Evolutionary conservation across 64 coral and sea anemone genomes (phyloP).

Genomic region (Platygyra sinensis): DNA sequence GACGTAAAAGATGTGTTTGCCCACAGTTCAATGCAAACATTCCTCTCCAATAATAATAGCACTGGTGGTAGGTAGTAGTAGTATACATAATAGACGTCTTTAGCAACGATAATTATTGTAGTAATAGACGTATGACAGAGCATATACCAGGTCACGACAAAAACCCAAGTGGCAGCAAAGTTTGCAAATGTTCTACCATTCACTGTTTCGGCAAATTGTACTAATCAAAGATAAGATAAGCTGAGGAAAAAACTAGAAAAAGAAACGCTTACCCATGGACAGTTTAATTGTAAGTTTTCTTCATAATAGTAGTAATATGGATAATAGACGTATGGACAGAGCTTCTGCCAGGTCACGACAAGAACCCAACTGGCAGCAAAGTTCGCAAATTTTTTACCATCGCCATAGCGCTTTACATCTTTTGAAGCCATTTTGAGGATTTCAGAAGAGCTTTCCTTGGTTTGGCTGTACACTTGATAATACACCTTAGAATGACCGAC

Average conservation of each 20-base stretch:
- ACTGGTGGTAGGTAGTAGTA: not conserved
- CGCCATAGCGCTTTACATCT: not conserved
- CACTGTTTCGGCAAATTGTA: too few relatives aligned
- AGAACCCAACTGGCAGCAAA: not conserved
- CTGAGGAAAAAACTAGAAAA: too few relatives aligned
- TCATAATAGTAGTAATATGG: not conserved
- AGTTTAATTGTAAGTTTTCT: not conserved
- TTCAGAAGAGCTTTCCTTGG: not conserved
- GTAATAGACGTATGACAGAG: not conserved
- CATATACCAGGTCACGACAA: not conserved
- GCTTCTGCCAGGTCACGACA: not conserved
- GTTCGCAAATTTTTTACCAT: not conserved
- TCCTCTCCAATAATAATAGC: too few relatives aligned
- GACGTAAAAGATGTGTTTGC: too few relatives aligned
- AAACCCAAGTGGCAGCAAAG: not conserved
- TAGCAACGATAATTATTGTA: not conserved
- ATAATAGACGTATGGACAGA: not conserved
- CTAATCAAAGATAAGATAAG: too few relatives aligned
- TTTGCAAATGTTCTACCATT: too few relatives aligned
- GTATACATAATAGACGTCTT: not conserved
- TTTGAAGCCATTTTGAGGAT: not conserved
- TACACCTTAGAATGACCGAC: not conserved
- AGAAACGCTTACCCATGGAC: not conserved
- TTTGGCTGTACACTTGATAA: not conserved
- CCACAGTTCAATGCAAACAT: not conserved